Conservation (phyloP, 2,113 vertebrate species). For the Illadopsis cleaveri region DNA sequence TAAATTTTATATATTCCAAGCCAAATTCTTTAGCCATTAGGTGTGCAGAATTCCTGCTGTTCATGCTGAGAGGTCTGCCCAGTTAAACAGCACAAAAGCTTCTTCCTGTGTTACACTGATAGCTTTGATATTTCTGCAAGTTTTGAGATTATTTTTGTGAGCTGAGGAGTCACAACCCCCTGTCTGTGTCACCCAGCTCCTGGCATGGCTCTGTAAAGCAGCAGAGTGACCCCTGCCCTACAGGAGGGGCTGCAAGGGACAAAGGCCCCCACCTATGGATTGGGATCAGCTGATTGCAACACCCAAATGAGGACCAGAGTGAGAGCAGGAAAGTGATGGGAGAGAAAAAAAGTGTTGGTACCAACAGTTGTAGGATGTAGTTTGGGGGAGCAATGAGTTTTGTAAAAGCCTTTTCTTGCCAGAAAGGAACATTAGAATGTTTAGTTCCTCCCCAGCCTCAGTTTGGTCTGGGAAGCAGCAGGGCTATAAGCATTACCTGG, state of each 20-base stretch:
- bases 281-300: fast-evolving
- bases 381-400: background rate
- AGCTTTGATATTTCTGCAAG: background rate
- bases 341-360: background rate
- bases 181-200: background rate
- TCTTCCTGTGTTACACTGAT: background rate
- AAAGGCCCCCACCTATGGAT: fast-evolving
- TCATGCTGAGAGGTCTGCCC: background rate
- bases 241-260: fast-evolving
- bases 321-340: background rate
- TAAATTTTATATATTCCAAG: background rate
- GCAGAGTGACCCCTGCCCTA: background rate
- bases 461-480: background rate
- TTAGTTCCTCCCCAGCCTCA: fast-evolving
- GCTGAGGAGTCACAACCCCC: background rate
- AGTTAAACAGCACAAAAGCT: background rate
- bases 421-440: background rate
- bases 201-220: background rate
- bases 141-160: background rate
- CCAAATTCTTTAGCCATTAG: background rate
- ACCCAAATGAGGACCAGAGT: fast-evolving
- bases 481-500: background rate
- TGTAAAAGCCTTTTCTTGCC: background rate
- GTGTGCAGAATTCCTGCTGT: background rate
- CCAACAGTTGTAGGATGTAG: too few relatives aligned